Evolutionary conservation across 2,797 vertebrate genomes (phyloP), one percentile per base, ranked within the genome.

Genomic region (Diceros bicornis): DNA sequence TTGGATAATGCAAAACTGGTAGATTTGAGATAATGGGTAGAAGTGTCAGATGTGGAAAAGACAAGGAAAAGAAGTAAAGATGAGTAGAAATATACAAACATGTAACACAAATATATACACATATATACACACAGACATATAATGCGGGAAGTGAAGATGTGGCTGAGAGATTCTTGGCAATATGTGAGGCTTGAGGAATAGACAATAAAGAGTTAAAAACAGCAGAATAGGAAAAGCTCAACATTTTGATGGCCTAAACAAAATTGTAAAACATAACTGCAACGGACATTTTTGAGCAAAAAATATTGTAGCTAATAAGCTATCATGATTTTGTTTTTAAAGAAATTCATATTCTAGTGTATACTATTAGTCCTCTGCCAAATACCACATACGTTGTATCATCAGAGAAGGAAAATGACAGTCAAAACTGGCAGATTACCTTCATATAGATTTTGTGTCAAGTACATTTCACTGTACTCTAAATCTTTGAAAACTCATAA

Each of bases 401-500:
- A 92, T 85, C 17, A 81, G 34, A 79, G 50, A 68, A 68, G 11
- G 10, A 87, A 90, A 83, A 44, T 14, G 50, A 29, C 21, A 59
- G 34, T 83, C n/a, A 96, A 57, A 78, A 50, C 47, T n/a, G 44
- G 6, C 37, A 85, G 50, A 74, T 25, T 89, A 62, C 11, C 57
- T 72, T 83, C 47, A 5, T 12, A 37, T 14, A 82, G 20, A 74
- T 91, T 83, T 84, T 90, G 68, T 83, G 17, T 50, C 61, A 92
- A 72, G 92, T 41, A 20, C 83, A 57, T 74, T 84, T 96, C 10
- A 84, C 7, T 41, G 6, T 29, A 47, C 90, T 90, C 37, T 69
- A 92, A 82, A 72, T 94, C 14, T 61, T 69, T 74, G 25, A 62
- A 92, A 92, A 71, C 52, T 50, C 4, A 44, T 72, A 87, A 83